Evolutionary conservation across 2,113 vertebrate species (phyloP), one percentile per base, ranked within the genome.

Genomic region (Castor canadensis): DNA sequence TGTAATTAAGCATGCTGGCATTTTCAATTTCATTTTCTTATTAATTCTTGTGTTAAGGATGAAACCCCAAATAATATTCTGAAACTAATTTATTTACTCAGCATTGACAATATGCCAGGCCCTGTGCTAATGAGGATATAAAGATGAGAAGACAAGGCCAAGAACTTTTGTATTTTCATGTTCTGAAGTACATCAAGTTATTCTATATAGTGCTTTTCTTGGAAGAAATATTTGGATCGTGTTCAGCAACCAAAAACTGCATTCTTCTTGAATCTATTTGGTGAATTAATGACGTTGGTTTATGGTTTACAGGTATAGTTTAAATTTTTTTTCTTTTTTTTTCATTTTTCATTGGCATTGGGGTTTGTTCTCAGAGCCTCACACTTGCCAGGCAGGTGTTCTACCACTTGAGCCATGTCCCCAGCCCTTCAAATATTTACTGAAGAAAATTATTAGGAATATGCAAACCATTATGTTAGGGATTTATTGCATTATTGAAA

Each of bases 131-230:
- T 67, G 30, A 87, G 9, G 11, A 49, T 60, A 60, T 35, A 93
- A 76, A 86, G 73, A 93, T 87, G 38, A 82, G 83, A 81, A 95
- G 49, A 92, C 19, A 67, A 80, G 40, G 9, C 49, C 71, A 19
- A 90, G 26, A 87, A 86, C 6, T 93, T 87, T 64, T 54, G 54
- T 54, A 54, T 54, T 9, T 54, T 54, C 54, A n/a, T n/a, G 45
- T 89, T 95, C 73, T 76, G 52, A 85, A 83, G 73, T 93, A 15
- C 28, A 49, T 92, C 73, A 94, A 43, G 45, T 75, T 75, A 89
- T 73, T 67, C 92, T 35, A 81, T 32, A 7, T 66, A n/a, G 47
- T 81, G 15, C 38, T 86, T 92, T 84, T 89, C 43, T 73, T 94
- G 32, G 20, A 49, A 90, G 69, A 81, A 91, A 62, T 56, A 60